These are phyloP conservation scores for Cassiopea xamachana DNA, from an alignment of 30 jellyfish, hydroid and myxozoan genomes.

Conservation along the genomic window DNA sequence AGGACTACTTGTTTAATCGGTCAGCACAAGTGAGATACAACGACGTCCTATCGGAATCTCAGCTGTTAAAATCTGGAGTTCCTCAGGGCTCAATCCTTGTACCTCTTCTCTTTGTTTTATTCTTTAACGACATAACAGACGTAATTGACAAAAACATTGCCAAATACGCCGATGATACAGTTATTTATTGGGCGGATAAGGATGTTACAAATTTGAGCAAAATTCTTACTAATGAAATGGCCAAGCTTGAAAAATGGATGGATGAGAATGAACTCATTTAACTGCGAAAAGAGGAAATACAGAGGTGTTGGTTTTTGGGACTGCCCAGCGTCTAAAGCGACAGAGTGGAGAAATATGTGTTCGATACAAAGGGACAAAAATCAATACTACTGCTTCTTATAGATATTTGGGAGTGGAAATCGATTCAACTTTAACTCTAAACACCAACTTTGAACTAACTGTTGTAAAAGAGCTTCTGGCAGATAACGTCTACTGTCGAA, in stretches of 20 bases:
- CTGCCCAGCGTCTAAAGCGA: constrained; percentile 66
- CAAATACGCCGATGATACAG: constrained; percentile 75
- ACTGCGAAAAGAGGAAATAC: constrained; percentile 35
- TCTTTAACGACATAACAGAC: constrained; percentile 45
- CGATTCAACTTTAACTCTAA: constrained; percentile 34
- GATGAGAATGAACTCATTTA: constrained; percentile 28
- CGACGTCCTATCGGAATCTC: constrained; percentile 23
- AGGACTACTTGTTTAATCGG: constrained; percentile 52
- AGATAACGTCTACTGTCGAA: constrained; percentile 57
- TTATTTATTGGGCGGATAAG: constrained; percentile 48
- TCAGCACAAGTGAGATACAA: constrained; percentile 38
- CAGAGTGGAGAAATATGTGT: constrained; percentile 12
- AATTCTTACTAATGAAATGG: constrained; percentile 13
- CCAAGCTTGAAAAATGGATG: constrained; percentile 46
- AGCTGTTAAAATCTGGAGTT: constrained; percentile 41
- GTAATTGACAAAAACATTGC: constrained; percentile 23
- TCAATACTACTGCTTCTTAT: not conserved
- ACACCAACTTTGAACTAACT: constrained; percentile 30
- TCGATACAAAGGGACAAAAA: constrained; percentile 23
- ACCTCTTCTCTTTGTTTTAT: constrained; percentile 61
- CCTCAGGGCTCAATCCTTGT: constrained; percentile 73
- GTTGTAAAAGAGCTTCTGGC: constrained; percentile 52
- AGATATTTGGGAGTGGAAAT: constrained; percentile 39
- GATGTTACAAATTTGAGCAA: constrained; percentile 36
- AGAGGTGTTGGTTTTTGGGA: constrained; percentile 57